A percentile compares a stretch with the other conserved stretches of the same genome.
Evolutionary conservation across 2,113 vertebrate genomes (phyloP).

Genomic region (Sula dactylatra): DNA sequence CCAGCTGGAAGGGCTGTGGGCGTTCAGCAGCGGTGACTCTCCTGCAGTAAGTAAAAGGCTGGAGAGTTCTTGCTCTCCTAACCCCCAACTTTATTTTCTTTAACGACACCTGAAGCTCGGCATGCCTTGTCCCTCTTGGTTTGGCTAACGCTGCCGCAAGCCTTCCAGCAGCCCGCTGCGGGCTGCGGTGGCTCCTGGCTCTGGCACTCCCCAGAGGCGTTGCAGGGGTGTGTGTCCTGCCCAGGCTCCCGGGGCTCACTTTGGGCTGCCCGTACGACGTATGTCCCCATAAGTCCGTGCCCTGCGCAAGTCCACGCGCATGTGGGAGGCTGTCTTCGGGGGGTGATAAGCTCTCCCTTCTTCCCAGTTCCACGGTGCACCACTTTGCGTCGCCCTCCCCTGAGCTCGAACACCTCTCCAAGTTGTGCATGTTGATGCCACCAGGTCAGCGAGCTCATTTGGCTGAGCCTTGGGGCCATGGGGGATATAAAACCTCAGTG

Average conservation of each 20-base stretch:
- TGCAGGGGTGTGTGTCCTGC: background rate
- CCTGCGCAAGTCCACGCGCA: accelerated
- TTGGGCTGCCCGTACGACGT: background rate
- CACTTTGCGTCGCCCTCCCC: background rate
- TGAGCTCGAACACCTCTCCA: background rate
- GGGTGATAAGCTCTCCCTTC: background rate
- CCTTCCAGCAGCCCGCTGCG: background rate
- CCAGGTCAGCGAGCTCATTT: accelerated
- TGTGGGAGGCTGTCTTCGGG: accelerated
- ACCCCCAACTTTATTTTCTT: background rate
- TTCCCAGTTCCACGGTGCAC: background rate
- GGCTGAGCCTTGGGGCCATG: background rate
- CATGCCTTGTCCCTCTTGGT: background rate
- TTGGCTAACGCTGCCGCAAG: background rate
- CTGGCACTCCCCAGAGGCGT: accelerated
- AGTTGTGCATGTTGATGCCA: accelerated
- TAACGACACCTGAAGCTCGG: background rate
- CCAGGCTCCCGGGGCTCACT: background rate
- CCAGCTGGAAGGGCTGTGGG: background rate
- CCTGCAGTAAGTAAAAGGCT: background rate
- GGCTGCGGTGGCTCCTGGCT: accelerated
- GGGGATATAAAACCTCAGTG: background rate
- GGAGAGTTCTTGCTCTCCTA: background rate
- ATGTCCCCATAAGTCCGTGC: too few species aligned
- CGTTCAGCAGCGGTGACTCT: accelerated